These are phyloP conservation scores for Dryobates pubescens DNA, from an alignment of 2,797 vertebrate species.

Conservation along the genomic window DNA sequence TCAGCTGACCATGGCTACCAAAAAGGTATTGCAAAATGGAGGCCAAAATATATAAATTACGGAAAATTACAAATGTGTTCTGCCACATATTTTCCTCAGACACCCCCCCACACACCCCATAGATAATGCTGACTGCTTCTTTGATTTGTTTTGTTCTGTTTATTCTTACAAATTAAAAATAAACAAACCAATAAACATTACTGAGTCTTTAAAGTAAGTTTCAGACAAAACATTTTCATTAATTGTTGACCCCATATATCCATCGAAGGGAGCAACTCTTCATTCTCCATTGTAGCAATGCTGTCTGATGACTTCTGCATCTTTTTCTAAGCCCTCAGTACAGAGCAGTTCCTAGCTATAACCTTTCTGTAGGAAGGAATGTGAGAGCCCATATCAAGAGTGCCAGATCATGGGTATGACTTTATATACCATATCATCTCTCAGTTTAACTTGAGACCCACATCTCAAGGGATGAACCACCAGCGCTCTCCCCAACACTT, in stretches of 20 bases:
- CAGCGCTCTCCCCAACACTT: not conserved
- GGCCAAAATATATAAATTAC: not conserved
- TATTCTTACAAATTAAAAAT: not conserved
- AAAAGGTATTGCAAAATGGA: not conserved
- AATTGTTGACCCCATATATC: accelerated
- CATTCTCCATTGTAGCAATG: not conserved
- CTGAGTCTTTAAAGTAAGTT: not conserved
- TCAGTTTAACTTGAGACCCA: not conserved
- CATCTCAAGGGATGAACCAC: not conserved
- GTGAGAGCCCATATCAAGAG: accelerated
- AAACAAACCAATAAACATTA: no score
- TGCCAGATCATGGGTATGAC: not conserved
- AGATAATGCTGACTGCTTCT: not conserved
- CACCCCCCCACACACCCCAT: no score
- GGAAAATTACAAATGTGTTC: not conserved
- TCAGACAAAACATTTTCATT: not conserved
- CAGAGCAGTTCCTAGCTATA: not conserved
- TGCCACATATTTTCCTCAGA: not conserved
- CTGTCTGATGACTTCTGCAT: not conserved
- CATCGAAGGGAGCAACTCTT: not conserved
- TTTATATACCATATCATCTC: not conserved
- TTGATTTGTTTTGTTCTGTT: not conserved
- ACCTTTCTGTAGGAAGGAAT: not conserved
- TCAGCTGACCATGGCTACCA: not conserved
- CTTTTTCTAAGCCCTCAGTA: not conserved